Evolutionary conservation across 30 jellyfish, hydroid and myxozoan species (phyloP).

Genomic region (Aurelia aurita): DNA sequence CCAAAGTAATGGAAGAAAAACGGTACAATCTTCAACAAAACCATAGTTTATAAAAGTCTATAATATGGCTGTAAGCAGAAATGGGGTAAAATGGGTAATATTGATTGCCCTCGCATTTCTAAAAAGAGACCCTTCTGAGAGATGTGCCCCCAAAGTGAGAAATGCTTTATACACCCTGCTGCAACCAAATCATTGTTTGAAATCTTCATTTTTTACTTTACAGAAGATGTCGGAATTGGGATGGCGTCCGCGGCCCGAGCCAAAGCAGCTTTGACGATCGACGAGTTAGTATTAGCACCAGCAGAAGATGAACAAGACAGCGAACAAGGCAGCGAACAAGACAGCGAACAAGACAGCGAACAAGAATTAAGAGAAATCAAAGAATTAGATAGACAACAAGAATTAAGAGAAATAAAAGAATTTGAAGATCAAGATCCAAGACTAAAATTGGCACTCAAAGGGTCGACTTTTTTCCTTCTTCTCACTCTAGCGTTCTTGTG

Average conservation of each 20-base stretch:
- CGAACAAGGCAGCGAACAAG: no score
- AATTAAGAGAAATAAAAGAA: background rate
- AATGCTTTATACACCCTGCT: no score
- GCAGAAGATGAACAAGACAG: conserved; percentile 42
- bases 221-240: conserved; percentile 40
- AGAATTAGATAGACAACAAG: no score
- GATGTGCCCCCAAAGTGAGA: no score
- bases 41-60: no score
- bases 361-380: conserved; percentile 5
- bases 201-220: background rate
- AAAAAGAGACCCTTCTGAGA: no score
- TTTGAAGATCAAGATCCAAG: conserved; percentile 63
- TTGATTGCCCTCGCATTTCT: no score
- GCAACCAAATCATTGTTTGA: background rate
- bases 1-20: no score
- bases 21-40: no score
- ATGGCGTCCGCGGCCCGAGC: conserved; percentile 30
- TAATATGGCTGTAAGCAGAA: no score
- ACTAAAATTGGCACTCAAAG: conserved; percentile 68
- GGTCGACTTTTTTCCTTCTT: conserved; percentile 52
- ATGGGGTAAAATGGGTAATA: no score
- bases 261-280: conserved; percentile 35
- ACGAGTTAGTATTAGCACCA: conserved; percentile 15
- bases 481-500: conserved; percentile 71
- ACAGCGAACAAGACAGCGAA: conserved; percentile 40